Evolutionary conservation across 2,113 vertebrate species (phyloP).

Genomic region (Marmota flaviventris): DNA sequence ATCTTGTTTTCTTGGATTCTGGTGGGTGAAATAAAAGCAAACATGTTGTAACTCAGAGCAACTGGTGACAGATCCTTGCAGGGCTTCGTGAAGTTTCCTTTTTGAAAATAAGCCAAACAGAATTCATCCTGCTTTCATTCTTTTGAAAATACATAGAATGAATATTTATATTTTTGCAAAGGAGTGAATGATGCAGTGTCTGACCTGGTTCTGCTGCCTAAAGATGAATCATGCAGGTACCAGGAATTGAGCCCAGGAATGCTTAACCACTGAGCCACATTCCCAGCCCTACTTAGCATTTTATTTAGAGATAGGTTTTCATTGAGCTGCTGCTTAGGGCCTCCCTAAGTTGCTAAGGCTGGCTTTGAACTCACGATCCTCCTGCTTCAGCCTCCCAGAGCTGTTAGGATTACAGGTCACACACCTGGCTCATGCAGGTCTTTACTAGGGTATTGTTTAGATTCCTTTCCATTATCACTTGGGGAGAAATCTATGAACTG

Average conservation of each 20-base stretch:
- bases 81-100: background rate
- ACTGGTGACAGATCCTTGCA: background rate
- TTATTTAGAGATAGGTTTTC: too few species aligned
- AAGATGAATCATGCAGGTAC: background rate
- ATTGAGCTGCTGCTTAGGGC: too few species aligned
- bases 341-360: too few species aligned
- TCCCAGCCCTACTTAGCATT: too few species aligned
- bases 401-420: too few species aligned
- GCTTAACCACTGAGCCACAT: too few species aligned
- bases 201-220: background rate
- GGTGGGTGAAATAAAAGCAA: slow-evolving; percentile 75
- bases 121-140: background rate
- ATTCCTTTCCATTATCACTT: background rate
- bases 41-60: slow-evolving; percentile 14
- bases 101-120: background rate
- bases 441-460: background rate
- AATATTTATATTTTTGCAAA: slow-evolving; percentile 21
- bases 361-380: too few species aligned
- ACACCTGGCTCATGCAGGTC: background rate
- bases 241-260: too few species aligned
- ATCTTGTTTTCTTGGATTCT: slow-evolving; percentile 95
- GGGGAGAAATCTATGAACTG: background rate
- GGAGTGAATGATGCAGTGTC: background rate
- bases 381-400: too few species aligned
- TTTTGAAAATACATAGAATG: background rate